Evolutionary conservation across 2,888 invertebrate genomes (phyloP).

Genomic region (Ichneumoninae sp.): DNA sequence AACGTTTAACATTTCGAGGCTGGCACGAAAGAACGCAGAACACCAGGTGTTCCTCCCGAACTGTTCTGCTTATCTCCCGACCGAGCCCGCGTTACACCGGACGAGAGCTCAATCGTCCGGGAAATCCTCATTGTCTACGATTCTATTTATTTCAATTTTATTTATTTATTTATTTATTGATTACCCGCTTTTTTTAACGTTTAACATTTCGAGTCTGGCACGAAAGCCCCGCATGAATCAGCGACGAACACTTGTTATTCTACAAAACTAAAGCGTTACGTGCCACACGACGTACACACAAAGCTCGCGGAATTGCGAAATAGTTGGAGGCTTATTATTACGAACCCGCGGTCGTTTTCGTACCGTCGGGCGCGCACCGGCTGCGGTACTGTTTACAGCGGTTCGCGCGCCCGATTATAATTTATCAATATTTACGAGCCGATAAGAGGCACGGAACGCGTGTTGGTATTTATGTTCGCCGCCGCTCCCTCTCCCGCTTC

Average conservation of each 20-base stretch:
- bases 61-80: conserved; percentile 14
- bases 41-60: conserved; percentile 30
- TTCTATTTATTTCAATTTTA: too few species aligned
- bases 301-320: conserved; percentile 35
- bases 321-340: conserved; percentile 1
- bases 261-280: neutral
- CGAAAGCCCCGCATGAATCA: too few species aligned
- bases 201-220: too few species aligned
- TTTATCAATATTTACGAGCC: conserved; percentile 65
- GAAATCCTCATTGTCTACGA: too few species aligned
- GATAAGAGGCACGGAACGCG: conserved; percentile 59
- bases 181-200: too few species aligned
- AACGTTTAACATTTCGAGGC: too few species aligned
- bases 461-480: conserved; percentile 62
- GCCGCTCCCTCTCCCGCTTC: conserved; percentile 3
- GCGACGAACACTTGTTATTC: neutral
- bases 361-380: conserved; percentile 10
- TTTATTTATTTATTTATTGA: too few species aligned
- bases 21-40: too few species aligned
- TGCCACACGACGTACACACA: neutral
- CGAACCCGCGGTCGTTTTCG: conserved; percentile 9
- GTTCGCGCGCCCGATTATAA: conserved; percentile 48
- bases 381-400: conserved; percentile 14
- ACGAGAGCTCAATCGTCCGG: too few species aligned
- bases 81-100: too few species aligned